Evolutionary conservation across 2,888 invertebrate species (phyloP), one percentile per base, ranked within the genome.

Genomic region (Lasioglossum malachurum): DNA sequence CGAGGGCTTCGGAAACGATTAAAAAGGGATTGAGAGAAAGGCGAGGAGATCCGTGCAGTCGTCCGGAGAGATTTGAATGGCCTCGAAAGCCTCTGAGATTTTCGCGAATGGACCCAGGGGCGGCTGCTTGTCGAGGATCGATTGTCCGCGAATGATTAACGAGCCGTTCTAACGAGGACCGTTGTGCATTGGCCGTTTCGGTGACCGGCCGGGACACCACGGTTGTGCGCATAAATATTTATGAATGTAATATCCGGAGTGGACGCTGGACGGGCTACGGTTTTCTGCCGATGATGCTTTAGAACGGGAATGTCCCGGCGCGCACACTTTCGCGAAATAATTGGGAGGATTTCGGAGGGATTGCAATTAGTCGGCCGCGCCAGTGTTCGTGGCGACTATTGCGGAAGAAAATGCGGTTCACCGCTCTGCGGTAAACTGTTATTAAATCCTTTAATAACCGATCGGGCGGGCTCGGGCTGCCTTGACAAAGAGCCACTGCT

Each of bases 211-310:
- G 49, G 46, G 19, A 64, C 76, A 67, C 78, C 71, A 49, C 14
- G 49, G 41, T 73, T 49, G 27, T 64, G 73, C 38, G 64, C 78
- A 53, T 80, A 83, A 80, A 80, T 80, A 72, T 80, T 80, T 80
- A 83, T 67, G 71, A n/a, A 75, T 27, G 74, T 31, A 57, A 67
- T 44, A 8, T 44, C 41, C 72, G 38, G 67, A n/a, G 49, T 14
- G 49, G 16, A 19, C 44, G 38, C 23, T 4, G 35, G 4, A 27
- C 19, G 31, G 44, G 41, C n/a, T 16, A 38, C 69, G 53, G 23
- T 44, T 64, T 64, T 71, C 69, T 67, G 69, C 53, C 23, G 69
- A 49, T 49, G 73, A 19, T 44, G 41, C 73, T 73, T n/a, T 14
- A 4, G 69, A 19, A n/a, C 41, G 44, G 27, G 7, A 69, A n/a